phyloP scores from a whole-genome alignment of 2,888 invertebrate species.

The Sminthurides aquaticus region DNA sequence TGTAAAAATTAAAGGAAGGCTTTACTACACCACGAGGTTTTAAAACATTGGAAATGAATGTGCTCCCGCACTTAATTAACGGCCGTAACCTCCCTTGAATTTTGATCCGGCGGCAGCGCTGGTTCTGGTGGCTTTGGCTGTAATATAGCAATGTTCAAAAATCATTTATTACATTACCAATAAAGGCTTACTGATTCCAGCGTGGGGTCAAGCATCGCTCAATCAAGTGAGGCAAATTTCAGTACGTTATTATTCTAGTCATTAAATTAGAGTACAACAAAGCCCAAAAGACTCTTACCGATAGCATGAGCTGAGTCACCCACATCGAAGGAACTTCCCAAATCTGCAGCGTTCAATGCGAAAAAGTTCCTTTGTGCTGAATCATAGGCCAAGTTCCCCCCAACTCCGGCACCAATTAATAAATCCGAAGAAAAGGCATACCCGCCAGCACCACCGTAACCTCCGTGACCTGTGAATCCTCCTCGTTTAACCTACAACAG shows the following conservation, averaged over 20 bases:
- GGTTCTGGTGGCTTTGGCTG: conserved; percentile 23
- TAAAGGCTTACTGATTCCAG: not conserved
- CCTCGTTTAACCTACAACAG: conserved; percentile 27
- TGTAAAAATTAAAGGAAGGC: not conserved
- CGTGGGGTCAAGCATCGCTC: not conserved
- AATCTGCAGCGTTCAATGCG: conserved; percentile 25
- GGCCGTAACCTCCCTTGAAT: conserved; percentile 28
- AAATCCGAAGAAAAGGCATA: conserved; percentile 27
- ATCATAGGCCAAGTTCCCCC: conserved; percentile 29
- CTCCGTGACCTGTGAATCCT: conserved; percentile 27
- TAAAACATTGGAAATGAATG: not conserved
- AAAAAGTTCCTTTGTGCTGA: conserved; percentile 27
- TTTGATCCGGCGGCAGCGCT: conserved; percentile 31
- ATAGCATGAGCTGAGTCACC: conserved; percentile 27
- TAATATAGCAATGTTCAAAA: not conserved
- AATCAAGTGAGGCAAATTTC: no score
- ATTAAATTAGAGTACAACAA: no score
- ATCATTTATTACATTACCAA: not conserved
- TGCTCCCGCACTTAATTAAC: not conserved
- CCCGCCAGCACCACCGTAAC: conserved; percentile 23
- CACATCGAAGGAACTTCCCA: conserved; percentile 30
- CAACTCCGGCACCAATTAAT: conserved; percentile 27
- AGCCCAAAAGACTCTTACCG: no score
- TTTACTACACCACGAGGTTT: not conserved
- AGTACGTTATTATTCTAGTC: no score